phyloP scores from a whole-genome alignment of 2,797 vertebrate species.

The Sebastes melanostomus region DNA sequence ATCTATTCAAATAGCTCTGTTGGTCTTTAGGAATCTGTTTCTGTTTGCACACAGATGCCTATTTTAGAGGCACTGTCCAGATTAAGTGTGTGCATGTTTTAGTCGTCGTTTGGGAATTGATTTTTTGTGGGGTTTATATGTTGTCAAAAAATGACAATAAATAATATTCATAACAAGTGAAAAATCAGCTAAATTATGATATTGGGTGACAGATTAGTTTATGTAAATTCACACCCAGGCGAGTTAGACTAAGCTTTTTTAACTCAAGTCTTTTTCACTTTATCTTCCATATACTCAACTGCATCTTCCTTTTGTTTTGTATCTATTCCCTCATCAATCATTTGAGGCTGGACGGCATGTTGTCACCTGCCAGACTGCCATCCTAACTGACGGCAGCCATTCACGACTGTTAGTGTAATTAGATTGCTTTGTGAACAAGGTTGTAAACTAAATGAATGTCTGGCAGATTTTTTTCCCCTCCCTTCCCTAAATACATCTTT shows the following conservation, averaged over 20 bases:
- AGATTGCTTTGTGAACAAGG: conserved; percentile 33
- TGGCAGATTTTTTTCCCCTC: conserved; percentile 31
- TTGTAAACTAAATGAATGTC: conserved; percentile 59
- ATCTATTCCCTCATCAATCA: not conserved
- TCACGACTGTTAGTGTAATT: conserved; percentile 50
- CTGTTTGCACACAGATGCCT: not conserved
- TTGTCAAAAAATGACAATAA: not conserved
- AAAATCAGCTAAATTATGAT: not conserved
- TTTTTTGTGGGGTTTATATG: not conserved
- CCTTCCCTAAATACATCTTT: conserved; percentile 71
- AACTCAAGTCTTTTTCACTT: not conserved
- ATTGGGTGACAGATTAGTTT: not conserved
- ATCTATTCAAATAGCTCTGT: not conserved
- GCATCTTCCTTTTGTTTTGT: not conserved
- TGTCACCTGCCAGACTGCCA: conserved; percentile 30
- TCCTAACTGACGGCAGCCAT: conserved; percentile 29
- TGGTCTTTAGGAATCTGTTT: not conserved
- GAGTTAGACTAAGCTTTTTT: not conserved
- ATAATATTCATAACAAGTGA: not conserved
- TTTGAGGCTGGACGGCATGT: not conserved
- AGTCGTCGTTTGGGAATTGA: not conserved
- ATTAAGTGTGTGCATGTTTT: too few species aligned
- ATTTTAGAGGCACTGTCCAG: not conserved
- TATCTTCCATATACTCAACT: not conserved
- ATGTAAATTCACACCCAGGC: not conserved